Conservation (phyloP, 2,888 invertebrate genomes). For the Bembecia ichneumoniformis region DNA sequence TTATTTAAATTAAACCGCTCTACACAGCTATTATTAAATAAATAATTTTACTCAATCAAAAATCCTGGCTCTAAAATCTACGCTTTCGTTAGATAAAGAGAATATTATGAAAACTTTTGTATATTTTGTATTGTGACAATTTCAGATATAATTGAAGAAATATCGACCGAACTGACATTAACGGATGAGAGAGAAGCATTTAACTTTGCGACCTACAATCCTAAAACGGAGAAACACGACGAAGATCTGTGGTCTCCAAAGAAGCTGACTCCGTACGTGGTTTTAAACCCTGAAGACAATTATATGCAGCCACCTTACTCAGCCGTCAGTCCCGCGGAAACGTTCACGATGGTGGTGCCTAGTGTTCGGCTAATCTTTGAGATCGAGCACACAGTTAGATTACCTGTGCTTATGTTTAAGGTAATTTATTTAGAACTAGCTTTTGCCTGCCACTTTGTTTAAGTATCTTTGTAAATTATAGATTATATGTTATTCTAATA, state of each 20-base stretch:
- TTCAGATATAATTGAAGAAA: slow-evolving; percentile 65
- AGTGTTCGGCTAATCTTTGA: slow-evolving; percentile 77
- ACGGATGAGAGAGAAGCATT: slow-evolving; percentile 65
- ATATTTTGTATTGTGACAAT: too few species aligned
- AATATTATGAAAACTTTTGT: too few species aligned
- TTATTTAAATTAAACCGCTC: too few species aligned
- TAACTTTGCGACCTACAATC: slow-evolving; percentile 54
- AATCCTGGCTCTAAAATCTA: too few species aligned
- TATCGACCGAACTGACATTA: slow-evolving; percentile 46
- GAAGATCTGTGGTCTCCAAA: slow-evolving; percentile 82
- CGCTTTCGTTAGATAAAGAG: too few species aligned
- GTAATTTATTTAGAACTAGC: slow-evolving; percentile 16
- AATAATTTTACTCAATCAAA: too few species aligned
- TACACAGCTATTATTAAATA: too few species aligned
- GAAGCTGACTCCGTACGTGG: slow-evolving; percentile 63
- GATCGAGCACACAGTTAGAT: slow-evolving; percentile 62
- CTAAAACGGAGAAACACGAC: slow-evolving; percentile 47
- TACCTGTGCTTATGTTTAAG: slow-evolving; percentile 52
- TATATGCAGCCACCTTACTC: slow-evolving; percentile 53
- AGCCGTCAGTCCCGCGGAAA: slow-evolving; percentile 55
- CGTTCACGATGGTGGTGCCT: slow-evolving; percentile 64
- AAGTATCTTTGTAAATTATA: background rate
- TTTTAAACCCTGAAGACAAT: slow-evolving; percentile 35
- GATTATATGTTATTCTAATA: too few species aligned
- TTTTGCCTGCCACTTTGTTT: too few species aligned